A percentile compares a stretch with the other conserved stretches of the same genome.
phyloP scores from a whole-genome alignment of 2,797 vertebrate genomes.

The Ibycter americanus region DNA sequence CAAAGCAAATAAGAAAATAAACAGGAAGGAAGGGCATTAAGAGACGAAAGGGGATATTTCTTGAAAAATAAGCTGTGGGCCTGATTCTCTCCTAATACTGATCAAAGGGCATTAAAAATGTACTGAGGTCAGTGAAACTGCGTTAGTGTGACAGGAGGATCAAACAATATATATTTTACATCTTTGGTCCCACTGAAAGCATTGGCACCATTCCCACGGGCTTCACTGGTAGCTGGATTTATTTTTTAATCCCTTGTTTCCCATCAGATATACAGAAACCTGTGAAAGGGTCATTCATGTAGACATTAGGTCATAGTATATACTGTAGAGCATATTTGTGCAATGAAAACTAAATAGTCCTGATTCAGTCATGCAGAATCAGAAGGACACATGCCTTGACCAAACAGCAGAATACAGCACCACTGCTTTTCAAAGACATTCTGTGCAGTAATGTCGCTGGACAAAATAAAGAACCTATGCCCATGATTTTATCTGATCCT shows the following conservation, averaged over 20 bases:
- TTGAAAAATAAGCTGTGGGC: neutral
- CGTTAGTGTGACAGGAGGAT: neutral
- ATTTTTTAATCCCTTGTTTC: slow-evolving; percentile 57
- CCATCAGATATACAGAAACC: slow-evolving; percentile 53
- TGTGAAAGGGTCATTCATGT: slow-evolving; percentile 43
- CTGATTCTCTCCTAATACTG: neutral
- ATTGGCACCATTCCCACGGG: neutral
- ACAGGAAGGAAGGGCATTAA: neutral
- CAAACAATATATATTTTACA: neutral
- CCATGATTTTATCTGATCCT: neutral
- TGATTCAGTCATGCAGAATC: slow-evolving; percentile 56
- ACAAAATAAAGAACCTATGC: neutral
- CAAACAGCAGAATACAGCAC: neutral
- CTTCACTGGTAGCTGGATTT: slow-evolving; percentile 43
- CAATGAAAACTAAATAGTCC: slow-evolving; percentile 49
- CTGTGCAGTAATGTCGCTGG: neutral
- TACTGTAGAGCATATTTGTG: slow-evolving; percentile 7
- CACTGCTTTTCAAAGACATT: neutral
- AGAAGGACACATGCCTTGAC: slow-evolving; percentile 6
- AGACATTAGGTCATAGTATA: slow-evolving; percentile 57
- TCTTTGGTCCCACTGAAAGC: neutral
- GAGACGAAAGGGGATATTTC: neutral
- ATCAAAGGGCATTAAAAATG: neutral
- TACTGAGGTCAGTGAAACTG: neutral
- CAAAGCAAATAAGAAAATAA: neutral